Conservation (phyloP, 2,797 vertebrate species). For the Platalea minor region DNA sequence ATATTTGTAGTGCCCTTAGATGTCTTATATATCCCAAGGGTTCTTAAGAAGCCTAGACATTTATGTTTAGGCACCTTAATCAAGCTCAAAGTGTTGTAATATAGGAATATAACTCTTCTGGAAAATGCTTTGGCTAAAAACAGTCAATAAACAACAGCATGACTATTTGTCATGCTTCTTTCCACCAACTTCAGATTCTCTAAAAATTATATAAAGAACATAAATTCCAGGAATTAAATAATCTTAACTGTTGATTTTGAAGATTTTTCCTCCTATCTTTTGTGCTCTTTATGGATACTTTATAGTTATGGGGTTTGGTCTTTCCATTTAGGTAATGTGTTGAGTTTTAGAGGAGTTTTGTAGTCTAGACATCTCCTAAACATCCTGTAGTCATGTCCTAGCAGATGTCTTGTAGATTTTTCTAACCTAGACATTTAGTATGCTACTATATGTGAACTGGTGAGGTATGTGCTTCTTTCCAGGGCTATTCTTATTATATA, state of each 20-base stretch:
- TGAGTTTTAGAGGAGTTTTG: not conserved
- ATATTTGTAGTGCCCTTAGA: not conserved
- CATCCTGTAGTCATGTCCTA: not conserved
- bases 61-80: not conserved
- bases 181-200: not conserved
- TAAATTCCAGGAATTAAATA: not conserved
- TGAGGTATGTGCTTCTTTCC: not conserved
- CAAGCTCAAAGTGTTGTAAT: not conserved
- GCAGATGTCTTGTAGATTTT: not conserved
- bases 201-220: not conserved
- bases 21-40: not conserved
- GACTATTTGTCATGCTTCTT: not conserved
- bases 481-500: not conserved
- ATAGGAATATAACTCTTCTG: not conserved
- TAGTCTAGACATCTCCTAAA: not conserved
- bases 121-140: not conserved
- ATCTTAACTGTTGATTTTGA: not conserved
- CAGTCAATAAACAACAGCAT: not conserved
- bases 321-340: not conserved
- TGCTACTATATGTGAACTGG: not conserved
- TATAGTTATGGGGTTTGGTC: accelerated
- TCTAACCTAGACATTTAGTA: not conserved
- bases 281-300: not conserved
- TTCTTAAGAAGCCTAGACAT: not conserved
- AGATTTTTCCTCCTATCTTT: not conserved